phyloP scores from a whole-genome alignment of 2,797 vertebrate genomes.

The Chrosomus eos region DNA sequence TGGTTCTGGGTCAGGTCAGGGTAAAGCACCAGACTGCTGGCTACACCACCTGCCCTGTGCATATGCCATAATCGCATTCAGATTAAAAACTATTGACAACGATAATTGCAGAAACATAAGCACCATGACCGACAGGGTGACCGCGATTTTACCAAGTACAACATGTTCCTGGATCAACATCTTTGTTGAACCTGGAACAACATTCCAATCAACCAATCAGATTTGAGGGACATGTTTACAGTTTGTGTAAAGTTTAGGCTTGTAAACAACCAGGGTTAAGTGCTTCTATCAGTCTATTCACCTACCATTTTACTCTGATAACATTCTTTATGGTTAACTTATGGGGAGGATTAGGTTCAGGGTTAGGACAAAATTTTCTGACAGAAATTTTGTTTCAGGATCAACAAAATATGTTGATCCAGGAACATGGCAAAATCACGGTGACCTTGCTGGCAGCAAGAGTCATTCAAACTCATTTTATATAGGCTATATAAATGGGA shows the following conservation, averaged over 20 bases:
- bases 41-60: constrained; percentile 39
- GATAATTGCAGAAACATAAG: background rate
- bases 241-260: background rate
- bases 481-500: background rate
- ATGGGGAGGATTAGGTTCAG: background rate
- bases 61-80: constrained; percentile 20
- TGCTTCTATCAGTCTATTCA: background rate
- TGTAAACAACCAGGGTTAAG: background rate
- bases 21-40: constrained; percentile 40
- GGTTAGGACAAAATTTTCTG: background rate
- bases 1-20: constrained; percentile 51
- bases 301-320: background rate
- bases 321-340: background rate
- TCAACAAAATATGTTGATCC: too few species aligned
- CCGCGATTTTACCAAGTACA: background rate
- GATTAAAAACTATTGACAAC: background rate
- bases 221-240: background rate
- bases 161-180: background rate
- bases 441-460: background rate
- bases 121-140: too few species aligned
- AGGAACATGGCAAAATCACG: too few species aligned
- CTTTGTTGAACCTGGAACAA: background rate
- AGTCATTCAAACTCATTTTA: background rate
- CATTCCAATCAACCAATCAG: background rate
- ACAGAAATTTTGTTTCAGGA: background rate